These are phyloP conservation scores for Illadopsis cleaveri DNA, from an alignment of 2,113 vertebrate genomes.

Conservation along the genomic window DNA sequence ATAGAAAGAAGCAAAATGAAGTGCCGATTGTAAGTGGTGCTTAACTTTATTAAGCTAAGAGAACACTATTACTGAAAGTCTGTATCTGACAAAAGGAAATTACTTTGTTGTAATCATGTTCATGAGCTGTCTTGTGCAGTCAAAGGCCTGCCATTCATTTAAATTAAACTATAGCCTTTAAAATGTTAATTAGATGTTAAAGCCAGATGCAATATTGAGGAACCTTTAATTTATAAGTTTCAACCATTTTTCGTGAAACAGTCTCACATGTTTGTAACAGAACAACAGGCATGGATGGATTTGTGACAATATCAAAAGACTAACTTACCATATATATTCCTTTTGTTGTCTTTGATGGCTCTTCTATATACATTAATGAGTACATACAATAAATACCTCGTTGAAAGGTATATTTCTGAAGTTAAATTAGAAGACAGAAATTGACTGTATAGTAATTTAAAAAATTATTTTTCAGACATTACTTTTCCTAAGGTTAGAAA, in stretches of 20 bases:
- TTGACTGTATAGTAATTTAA: background rate
- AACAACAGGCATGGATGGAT: constrained; percentile 45
- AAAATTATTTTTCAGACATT: background rate
- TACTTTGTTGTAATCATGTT: constrained; percentile 73
- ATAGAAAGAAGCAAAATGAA: constrained; percentile 71
- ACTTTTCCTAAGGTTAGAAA: background rate
- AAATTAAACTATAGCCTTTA: constrained; percentile 70
- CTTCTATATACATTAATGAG: constrained; percentile 17
- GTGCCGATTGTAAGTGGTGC: constrained; percentile 67
- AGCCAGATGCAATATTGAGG: constrained; percentile 68
- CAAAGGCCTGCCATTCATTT: constrained; percentile 71
- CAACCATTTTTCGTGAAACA: constrained; percentile 63
- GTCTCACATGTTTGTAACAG: constrained; percentile 54
- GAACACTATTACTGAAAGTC: constrained; percentile 68
- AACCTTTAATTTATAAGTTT: constrained; percentile 70
- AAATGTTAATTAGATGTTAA: constrained; percentile 74
- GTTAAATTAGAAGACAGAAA: constrained; percentile 31
- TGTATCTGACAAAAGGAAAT: constrained; percentile 74
- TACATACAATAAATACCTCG: constrained; percentile 23
- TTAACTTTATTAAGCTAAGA: constrained; percentile 76
- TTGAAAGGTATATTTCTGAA: constrained; percentile 45
- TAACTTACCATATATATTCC: constrained; percentile 37
- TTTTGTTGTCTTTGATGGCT: constrained; percentile 45
- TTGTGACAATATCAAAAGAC: constrained; percentile 58
- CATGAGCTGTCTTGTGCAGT: constrained; percentile 68